A percentile compares a stretch with the other conserved stretches of the same genome.
Conservation (phyloP, 2,888 invertebrate species). For the Herminia tarsipennalis region DNA sequence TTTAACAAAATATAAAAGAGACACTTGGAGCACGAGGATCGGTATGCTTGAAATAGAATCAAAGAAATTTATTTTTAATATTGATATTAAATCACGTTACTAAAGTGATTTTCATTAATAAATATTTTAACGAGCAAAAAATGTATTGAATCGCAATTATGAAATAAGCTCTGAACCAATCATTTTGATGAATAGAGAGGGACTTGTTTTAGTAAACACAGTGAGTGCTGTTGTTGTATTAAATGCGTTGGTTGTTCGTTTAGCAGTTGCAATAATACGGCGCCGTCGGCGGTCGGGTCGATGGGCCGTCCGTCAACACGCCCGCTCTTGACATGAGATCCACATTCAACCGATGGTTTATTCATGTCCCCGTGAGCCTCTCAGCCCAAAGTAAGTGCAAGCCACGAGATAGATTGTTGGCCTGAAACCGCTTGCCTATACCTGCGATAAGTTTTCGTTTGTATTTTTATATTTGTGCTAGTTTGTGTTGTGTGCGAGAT, state of each 20-base stretch:
- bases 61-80: neutral
- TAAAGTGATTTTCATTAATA: too few species aligned
- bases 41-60: neutral
- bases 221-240: neutral
- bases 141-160: neutral
- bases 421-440: conserved; percentile 29
- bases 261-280: conserved; percentile 46
- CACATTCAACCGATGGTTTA: conserved; percentile 73
- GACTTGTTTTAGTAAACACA: neutral
- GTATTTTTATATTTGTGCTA: too few species aligned
- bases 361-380: conserved; percentile 62
- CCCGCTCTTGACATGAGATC: conserved; percentile 67
- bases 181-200: neutral
- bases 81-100: neutral
- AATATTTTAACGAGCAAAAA: too few species aligned
- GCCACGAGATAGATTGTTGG: conserved; percentile 49
- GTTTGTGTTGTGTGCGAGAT: too few species aligned
- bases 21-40: neutral
- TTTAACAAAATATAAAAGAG: conserved; percentile 4
- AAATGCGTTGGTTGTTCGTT: conserved; percentile 23
- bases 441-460: conserved; percentile 6
- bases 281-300: conserved; percentile 34
- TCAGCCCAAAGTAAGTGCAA: conserved; percentile 53
- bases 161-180: neutral
- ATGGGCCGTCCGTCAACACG: conserved; percentile 63